Base-by-base conservation (phyloP, 1,140 invertebrate genomes). In the Phymastichus coffea region DNA sequence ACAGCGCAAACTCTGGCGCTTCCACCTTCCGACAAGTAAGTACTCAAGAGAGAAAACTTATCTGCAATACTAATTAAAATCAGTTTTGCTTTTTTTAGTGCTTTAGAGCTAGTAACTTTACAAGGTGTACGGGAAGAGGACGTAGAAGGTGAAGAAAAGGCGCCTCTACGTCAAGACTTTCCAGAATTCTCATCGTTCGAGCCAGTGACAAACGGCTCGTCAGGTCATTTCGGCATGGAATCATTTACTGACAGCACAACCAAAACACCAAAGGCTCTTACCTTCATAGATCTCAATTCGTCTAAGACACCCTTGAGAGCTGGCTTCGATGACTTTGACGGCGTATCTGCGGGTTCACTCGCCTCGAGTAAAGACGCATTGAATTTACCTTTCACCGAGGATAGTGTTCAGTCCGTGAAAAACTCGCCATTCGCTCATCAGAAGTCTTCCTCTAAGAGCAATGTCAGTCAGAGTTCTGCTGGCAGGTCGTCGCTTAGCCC, bases 271-370 rank as follows among this genome's bases (percentile, higher is more conserved):
- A 64, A 19, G 41, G 33, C n/a, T 37, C 47, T 66, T 4, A 70
- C 65, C 14, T 74, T 74, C 22, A 68, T 72, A 25, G 72, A 77
- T 44, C 57, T 77, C 7, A 73, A 77, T 49, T 76, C 72, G 2
- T 75, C 75, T 6, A 77, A 76, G 33, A 64, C 70, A 14, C 77
- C 78, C 2, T 48, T 77, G 4, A 77, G 75, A 48, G 77, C 77
- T 9, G 75, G 71, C 12, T 79, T 79, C 54, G 78, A 80, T 23
- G 78, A 80, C 41, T 79, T 80, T 43, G 78, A 78, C 25, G 77
- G 73, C 17, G 70, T 73, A 1, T 67, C 67, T n/a, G 72, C 64
- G 12, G 69, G 66, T n/a, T 79, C 78, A 15, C 54, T 76, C 0
- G 68, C 65, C 17, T 79, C 77, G 1, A 78, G 73, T 40, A 78